Evolutionary conservation across 2,888 invertebrate genomes (phyloP).

Genomic region (Zele albiditarsus): DNA sequence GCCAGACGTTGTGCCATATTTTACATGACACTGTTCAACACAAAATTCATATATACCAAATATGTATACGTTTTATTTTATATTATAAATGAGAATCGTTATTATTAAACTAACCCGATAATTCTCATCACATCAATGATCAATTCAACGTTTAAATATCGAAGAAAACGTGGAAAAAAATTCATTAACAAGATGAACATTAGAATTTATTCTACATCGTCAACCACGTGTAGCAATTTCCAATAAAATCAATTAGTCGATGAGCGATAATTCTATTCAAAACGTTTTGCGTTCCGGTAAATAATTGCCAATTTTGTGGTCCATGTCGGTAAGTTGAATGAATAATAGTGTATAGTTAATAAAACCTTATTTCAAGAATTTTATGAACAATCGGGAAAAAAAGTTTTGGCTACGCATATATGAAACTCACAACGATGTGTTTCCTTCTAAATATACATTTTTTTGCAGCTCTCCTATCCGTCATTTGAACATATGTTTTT

Average conservation of each 20-base stretch:
- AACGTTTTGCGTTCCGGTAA: too few species aligned
- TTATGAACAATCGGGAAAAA: too few species aligned
- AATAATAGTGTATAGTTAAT: too few species aligned
- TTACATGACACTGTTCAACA: constrained; percentile 8
- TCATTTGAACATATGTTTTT: background rate
- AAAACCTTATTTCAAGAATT: too few species aligned
- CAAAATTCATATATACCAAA: background rate
- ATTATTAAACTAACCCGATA: constrained; percentile 35
- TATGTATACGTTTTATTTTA: background rate
- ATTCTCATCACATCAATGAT: constrained; percentile 18
- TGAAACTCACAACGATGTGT: too few species aligned
- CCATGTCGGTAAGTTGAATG: too few species aligned
- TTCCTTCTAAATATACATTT: too few species aligned
- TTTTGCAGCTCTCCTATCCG: background rate
- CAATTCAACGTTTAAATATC: constrained; percentile 22
- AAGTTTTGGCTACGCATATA: too few species aligned
- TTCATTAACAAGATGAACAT: background rate
- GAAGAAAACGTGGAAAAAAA: background rate
- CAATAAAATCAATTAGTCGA: too few species aligned
- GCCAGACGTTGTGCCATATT: constrained; percentile 55
- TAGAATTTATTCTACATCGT: background rate
- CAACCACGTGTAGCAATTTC: too few species aligned
- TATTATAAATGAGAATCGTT: constrained; percentile 20
- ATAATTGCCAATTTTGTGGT: too few species aligned
- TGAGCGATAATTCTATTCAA: too few species aligned